Evolutionary conservation across 2,797 vertebrate genomes (phyloP), one percentile per base, ranked within the genome.

Genomic region (Sparidentex hasta): DNA sequence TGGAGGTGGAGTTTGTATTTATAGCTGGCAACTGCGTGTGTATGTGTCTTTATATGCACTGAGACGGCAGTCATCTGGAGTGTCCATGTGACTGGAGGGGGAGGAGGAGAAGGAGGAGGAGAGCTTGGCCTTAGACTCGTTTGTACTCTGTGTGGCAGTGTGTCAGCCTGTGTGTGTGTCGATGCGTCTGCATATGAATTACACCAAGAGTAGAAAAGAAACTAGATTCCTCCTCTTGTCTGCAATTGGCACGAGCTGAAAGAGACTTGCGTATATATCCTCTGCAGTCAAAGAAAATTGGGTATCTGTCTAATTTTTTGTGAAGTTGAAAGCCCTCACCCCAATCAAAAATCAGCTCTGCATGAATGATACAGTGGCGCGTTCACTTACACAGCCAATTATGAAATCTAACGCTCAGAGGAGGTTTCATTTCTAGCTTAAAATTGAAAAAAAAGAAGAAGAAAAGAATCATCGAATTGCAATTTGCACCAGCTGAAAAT

Each of bases 41-140:
- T 61, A 56, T 44, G 43, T 73, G 66, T 76, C 18, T 74, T 27
- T 75, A 17, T 78, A 29, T 18, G 74, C 76, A 57, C 74, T 69
- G 65, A 85, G 88, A 89, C 50, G 3, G 65, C 81, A 85, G 90
- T 89, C 83, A 87, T 90, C 88, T 88, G 84, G 69, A 75, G 66
- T 43, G 41, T 86, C 84, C 87, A 87, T 84, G 84, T 91, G 88
- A 88, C 85, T 27, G 18, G 51, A 79, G 78, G 33, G 29, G 54
- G 76, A 59, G 33, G 65, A 50, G 44, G 54, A 25, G 21, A 7
- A 33, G 33, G 27, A 71, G 79, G 70, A 33, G 48, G 68, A 71
- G 65, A 77, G 71, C 85, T 84, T 88, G 88, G 91, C 91, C 87
- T 87, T 38, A 1, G 79, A 84, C 65, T 82, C 74, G 86, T 84